Evolutionary conservation across 2,888 invertebrate genomes (phyloP).

Genomic region (Chrysomela aeneicollis): DNA sequence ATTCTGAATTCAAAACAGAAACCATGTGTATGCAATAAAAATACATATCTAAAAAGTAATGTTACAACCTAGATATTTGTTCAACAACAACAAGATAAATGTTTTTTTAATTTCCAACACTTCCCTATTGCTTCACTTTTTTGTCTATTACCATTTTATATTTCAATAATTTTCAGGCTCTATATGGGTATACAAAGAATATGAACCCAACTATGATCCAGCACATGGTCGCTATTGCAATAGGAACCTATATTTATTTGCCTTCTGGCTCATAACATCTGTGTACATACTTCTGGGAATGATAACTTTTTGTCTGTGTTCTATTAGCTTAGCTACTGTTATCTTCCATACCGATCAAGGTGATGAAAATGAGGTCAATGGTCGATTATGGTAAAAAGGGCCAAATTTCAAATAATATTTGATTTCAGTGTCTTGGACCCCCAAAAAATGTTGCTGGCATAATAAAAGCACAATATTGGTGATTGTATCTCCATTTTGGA

Average conservation of each 20-base stretch:
- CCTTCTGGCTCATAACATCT: slow-evolving; percentile 74
- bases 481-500: no score
- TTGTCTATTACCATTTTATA: no score
- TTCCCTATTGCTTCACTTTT: no score
- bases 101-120: no score
- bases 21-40: no score
- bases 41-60: no score
- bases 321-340: slow-evolving; percentile 63
- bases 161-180: slow-evolving; percentile 55
- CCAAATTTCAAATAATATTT: neutral
- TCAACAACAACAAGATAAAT: no score
- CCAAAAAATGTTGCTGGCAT: neutral
- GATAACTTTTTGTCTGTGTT: slow-evolving; percentile 65
- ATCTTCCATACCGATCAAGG: slow-evolving; percentile 51
- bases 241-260: slow-evolving; percentile 71
- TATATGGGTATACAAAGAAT: slow-evolving; percentile 74
- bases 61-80: no score
- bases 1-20: no score
- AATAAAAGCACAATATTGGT: no score
- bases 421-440: neutral
- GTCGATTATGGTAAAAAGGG: slow-evolving; percentile 36
- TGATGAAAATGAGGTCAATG: slow-evolving; percentile 41
- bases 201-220: slow-evolving; percentile 68
- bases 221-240: slow-evolving; percentile 67
- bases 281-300: slow-evolving; percentile 68